Conservation (phyloP, 2,888 invertebrate species). For the Neoascia interrupta region DNA sequence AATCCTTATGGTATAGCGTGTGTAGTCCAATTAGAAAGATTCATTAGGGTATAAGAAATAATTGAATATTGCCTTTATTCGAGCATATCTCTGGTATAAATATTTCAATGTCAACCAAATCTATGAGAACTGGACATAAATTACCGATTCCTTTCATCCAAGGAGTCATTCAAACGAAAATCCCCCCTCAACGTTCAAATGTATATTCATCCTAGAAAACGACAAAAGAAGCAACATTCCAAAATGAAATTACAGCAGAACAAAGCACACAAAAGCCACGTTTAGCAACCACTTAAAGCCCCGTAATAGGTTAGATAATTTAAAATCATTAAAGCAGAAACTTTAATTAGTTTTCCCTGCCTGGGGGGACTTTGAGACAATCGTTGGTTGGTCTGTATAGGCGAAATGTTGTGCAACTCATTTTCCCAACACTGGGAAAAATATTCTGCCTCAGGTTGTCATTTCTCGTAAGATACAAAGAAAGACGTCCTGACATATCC, state of each 20-base stretch:
- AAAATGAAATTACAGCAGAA: slow-evolving; percentile 57
- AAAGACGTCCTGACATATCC: slow-evolving; percentile 62
- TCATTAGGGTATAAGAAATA: too few relatives aligned
- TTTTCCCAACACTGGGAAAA: not conserved
- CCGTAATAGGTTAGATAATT: slow-evolving; percentile 62
- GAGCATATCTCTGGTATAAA: too few relatives aligned
- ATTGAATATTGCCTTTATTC: too few relatives aligned
- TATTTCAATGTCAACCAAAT: too few relatives aligned
- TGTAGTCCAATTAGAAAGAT: too few relatives aligned
- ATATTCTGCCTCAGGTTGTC: slow-evolving; percentile 48
- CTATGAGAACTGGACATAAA: too few relatives aligned
- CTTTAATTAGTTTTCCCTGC: slow-evolving; percentile 69
- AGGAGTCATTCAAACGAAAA: too few relatives aligned
- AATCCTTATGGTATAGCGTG: too few relatives aligned
- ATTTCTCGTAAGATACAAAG: slow-evolving; percentile 34
- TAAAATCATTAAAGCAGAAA: slow-evolving; percentile 70
- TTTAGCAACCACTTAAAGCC: slow-evolving; percentile 65
- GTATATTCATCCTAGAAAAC: slow-evolving; percentile 10
- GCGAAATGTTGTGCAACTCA: not conserved
- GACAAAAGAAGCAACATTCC: slow-evolving; percentile 50
- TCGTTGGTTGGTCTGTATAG: not conserved
- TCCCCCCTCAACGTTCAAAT: too few relatives aligned
- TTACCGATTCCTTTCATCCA: too few relatives aligned
- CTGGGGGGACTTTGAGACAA: slow-evolving; percentile 30
- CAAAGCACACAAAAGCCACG: slow-evolving; percentile 49